phyloP scores from a whole-genome alignment of 2,888 invertebrate species.

The Protodeltote pygarga region DNA sequence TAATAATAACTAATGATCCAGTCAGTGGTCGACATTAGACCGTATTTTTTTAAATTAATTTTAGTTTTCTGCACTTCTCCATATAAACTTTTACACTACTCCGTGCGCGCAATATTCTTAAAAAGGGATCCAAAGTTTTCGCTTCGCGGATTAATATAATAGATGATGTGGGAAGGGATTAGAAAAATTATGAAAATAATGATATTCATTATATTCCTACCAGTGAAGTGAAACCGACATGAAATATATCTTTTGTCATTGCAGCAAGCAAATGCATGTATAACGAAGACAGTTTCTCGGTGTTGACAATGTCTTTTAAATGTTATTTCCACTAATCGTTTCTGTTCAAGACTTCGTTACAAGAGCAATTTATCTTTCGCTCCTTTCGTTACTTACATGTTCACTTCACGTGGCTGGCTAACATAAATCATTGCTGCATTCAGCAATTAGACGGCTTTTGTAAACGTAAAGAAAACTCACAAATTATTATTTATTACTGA shows the following conservation, averaged over 20 bases:
- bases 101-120: no score
- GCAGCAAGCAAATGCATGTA: neutral
- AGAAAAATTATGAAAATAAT: no score
- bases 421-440: constrained; percentile 7
- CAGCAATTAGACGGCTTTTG: constrained; percentile 11
- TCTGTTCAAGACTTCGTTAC: neutral
- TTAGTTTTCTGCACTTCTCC: no score
- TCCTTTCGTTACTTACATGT: constrained; percentile 14
- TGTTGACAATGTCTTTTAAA: neutral
- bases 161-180: no score
- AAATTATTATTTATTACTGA: constrained; percentile 2
- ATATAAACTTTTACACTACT: no score
- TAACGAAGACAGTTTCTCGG: constrained; percentile 6
- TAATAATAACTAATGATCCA: no score
- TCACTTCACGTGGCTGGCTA: constrained; percentile 10
- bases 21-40: no score
- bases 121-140: no score
- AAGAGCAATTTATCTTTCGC: constrained; percentile 5
- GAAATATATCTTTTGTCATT: neutral
- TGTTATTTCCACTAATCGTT: constrained; percentile 6
- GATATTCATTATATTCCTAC: no score
- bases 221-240: no score
- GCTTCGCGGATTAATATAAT: no score
- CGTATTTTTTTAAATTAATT: no score
- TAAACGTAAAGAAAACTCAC: constrained; percentile 8